Conservation (phyloP, 2,113 vertebrate species). For the Mobula birostris region DNA sequence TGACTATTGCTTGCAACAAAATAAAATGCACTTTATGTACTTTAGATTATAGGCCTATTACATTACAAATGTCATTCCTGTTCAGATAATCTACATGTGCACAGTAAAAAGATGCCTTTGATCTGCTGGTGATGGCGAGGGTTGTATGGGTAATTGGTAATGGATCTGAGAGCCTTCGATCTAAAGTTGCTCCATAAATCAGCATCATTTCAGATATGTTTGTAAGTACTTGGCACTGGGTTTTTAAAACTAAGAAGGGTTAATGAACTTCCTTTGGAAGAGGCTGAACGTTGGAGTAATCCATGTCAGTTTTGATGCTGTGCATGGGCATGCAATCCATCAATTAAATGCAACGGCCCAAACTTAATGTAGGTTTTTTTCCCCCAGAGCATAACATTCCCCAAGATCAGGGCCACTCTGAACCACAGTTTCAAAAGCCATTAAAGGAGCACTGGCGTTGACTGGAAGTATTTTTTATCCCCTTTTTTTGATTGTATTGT, state of each 20-base stretch:
- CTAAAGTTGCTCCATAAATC: constrained; percentile 4
- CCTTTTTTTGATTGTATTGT: background rate
- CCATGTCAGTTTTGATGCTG: background rate
- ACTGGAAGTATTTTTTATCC: background rate
- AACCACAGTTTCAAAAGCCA: constrained; percentile 9
- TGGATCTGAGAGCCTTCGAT: constrained; percentile 73
- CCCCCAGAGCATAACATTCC: background rate
- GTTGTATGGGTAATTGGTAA: constrained; percentile 65
- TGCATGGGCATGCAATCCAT: background rate
- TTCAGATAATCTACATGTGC: constrained; percentile 79
- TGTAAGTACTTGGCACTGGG: background rate
- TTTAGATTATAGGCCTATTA: constrained; percentile 73
- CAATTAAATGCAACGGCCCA: background rate
- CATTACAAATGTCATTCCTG: constrained; percentile 79
- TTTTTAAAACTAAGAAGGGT: background rate
- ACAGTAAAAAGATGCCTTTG: constrained; percentile 75
- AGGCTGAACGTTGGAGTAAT: background rate
- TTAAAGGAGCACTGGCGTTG: background rate
- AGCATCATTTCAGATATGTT: background rate
- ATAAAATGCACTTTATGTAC: constrained; percentile 61
- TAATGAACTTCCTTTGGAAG: constrained; percentile 1
- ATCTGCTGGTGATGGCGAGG: constrained; percentile 68
- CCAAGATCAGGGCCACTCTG: background rate
- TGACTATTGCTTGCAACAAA: constrained; percentile 52
- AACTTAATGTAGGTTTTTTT: background rate